Conservation (phyloP, 2,113 vertebrate genomes). For the Trichomycterus rosablanca region DNA sequence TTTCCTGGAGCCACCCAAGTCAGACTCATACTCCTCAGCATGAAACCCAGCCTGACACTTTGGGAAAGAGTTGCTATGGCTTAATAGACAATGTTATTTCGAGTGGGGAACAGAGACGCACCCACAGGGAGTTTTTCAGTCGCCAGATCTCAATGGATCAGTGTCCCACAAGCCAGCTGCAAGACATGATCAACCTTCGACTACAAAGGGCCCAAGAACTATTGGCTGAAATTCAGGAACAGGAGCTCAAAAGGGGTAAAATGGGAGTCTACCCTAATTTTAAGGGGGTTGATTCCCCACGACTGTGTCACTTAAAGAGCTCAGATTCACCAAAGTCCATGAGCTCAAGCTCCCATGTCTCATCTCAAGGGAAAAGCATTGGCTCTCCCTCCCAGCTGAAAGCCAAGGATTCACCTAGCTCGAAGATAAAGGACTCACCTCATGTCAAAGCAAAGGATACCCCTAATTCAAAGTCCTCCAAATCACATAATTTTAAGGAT, state of each 20-base stretch:
- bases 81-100: constrained; percentile 93
- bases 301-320: constrained; percentile 29
- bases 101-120: too few species aligned
- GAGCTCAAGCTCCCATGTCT: constrained; percentile 59
- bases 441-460: constrained; percentile 46
- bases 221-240: constrained; percentile 81
- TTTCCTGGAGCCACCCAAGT: constrained; percentile 64
- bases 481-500: constrained; percentile 29
- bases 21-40: constrained; percentile 78
- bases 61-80: constrained; percentile 81
- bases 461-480: constrained; percentile 20
- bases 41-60: constrained; percentile 71
- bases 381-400: constrained; percentile 48
- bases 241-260: constrained; percentile 40
- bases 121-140: too few species aligned
- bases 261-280: constrained; percentile 29
- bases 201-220: constrained; percentile 94
- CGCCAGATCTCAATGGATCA: too few species aligned
- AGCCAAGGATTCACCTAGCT: constrained; percentile 58
- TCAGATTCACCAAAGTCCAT: constrained; percentile 43
- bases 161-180: constrained; percentile 75
- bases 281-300: constrained; percentile 31
- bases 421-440: constrained; percentile 56
- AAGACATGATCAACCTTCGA: constrained; percentile 87
- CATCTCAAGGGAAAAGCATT: constrained; percentile 40